Evolutionary conservation across 64 coral and sea anemone species (phyloP).

Genomic region (Stichodactyla mertensii): DNA sequence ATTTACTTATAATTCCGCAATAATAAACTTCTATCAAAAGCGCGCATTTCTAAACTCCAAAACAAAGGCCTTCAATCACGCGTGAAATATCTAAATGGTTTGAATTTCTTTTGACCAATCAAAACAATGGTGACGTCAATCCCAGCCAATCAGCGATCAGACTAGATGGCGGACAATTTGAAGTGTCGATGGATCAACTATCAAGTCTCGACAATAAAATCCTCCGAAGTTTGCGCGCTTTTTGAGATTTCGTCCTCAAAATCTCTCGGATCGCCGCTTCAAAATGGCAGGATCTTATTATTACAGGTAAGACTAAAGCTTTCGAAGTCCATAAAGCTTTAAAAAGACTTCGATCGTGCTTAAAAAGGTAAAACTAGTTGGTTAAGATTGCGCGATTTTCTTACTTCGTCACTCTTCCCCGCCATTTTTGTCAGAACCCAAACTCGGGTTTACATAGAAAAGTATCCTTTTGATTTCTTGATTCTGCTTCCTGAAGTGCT

Average conservation of each 20-base stretch:
- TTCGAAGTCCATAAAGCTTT: not conserved
- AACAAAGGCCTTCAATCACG: slow-evolving; percentile 19
- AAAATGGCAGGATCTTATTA: slow-evolving; percentile 60
- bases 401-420: slow-evolving; percentile 37
- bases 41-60: not conserved
- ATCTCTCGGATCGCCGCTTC: slow-evolving; percentile 15
- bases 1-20: not conserved
- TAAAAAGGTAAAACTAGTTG: not conserved
- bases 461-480: not conserved
- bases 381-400: slow-evolving; percentile 10
- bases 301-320: slow-evolving; percentile 53
- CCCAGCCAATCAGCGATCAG: slow-evolving; percentile 69
- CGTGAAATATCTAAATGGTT: slow-evolving; percentile 33
- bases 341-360: not conserved
- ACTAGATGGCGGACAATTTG: slow-evolving; percentile 86
- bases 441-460: not conserved
- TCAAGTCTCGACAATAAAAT: slow-evolving; percentile 60
- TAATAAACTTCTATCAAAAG: slow-evolving; percentile 24
- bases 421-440: slow-evolving; percentile 37
- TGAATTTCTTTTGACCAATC: slow-evolving; percentile 92
- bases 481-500: not conserved
- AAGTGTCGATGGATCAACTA: slow-evolving; percentile 54
- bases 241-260: slow-evolving; percentile 60
- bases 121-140: slow-evolving; percentile 23
- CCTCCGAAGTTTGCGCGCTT: slow-evolving; percentile 40